phyloP scores from a whole-genome alignment of 2,797 vertebrate species.

The Notolepis coatsorum region DNA sequence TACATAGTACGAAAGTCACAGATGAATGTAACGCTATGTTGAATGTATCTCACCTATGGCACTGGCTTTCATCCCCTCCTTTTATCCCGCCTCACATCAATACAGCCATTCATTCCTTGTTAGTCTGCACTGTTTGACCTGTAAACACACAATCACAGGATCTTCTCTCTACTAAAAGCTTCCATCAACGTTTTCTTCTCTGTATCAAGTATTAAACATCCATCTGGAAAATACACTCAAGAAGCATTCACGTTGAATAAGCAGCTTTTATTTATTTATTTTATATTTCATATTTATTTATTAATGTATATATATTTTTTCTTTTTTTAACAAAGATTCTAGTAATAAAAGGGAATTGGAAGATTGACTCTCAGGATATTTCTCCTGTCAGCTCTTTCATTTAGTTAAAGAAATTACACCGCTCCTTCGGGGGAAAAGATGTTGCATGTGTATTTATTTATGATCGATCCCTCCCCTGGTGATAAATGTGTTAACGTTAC shows the following conservation, averaged over 20 bases:
- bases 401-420: slow-evolving; percentile 92
- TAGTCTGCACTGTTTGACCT: slow-evolving; percentile 62
- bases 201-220: slow-evolving; percentile 83
- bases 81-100: slow-evolving; percentile 65
- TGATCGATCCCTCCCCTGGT: slow-evolving; percentile 88
- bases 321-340: slow-evolving; percentile 83
- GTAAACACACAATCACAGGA: slow-evolving; percentile 76
- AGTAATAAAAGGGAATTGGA: slow-evolving; percentile 90
- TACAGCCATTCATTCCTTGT: slow-evolving; percentile 64
- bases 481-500: slow-evolving; percentile 90
- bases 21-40: slow-evolving; percentile 59
- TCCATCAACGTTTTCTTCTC: slow-evolving; percentile 55
- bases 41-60: slow-evolving; percentile 50
- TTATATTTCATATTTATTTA: too few species aligned
- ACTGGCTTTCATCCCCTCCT: slow-evolving; percentile 55
- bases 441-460: slow-evolving; percentile 95
- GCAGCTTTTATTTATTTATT: slow-evolving; percentile 79
- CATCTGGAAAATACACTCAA: slow-evolving; percentile 87
- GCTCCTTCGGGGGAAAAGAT: slow-evolving; percentile 83
- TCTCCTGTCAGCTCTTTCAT: slow-evolving; percentile 90
- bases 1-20: slow-evolving; percentile 28
- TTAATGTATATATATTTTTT: too few species aligned
- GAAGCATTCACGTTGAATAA: slow-evolving; percentile 92
- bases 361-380: slow-evolving; percentile 87
- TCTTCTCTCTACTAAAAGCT: slow-evolving; percentile 66